phyloP scores from a whole-genome alignment of 2,797 vertebrate genomes.

The Jordanella pulchra region DNA sequence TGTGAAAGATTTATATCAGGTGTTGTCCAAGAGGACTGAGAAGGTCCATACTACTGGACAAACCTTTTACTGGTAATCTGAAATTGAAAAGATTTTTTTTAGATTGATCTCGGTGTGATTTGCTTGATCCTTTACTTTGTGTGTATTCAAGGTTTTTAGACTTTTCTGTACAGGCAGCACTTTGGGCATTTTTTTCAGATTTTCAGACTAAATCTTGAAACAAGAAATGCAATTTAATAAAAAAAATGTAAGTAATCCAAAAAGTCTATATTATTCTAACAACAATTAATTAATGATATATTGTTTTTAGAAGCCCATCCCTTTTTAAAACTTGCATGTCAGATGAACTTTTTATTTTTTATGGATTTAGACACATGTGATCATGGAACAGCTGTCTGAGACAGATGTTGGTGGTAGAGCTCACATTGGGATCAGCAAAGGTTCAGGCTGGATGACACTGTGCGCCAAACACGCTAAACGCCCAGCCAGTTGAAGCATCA shows the following conservation, averaged over 20 bases:
- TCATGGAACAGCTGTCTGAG: constrained; percentile 59
- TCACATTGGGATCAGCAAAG: constrained; percentile 57
- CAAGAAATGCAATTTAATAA: neutral
- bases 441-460: constrained; percentile 57
- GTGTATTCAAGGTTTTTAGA: neutral
- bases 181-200: neutral
- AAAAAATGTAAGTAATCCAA: neutral
- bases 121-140: neutral
- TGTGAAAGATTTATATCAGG: neutral
- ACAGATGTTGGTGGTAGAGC: constrained; percentile 55
- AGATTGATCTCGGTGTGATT: too few relatives aligned
- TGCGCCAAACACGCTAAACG: constrained; percentile 21
- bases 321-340: constrained; percentile 20
- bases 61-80: neutral
- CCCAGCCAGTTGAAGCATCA: constrained; percentile 36
- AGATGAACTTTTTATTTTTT: constrained; percentile 60
- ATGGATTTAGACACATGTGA: constrained; percentile 54
- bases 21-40: neutral
- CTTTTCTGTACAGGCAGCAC: neutral
- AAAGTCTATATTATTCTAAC: neutral
- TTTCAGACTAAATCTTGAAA: neutral
- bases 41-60: neutral
- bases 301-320: neutral
- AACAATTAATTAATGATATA: constrained; percentile 2
- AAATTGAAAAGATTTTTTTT: neutral